phyloP scores from a whole-genome alignment of 1,140 invertebrate species.

The Chymomyza costata region DNA sequence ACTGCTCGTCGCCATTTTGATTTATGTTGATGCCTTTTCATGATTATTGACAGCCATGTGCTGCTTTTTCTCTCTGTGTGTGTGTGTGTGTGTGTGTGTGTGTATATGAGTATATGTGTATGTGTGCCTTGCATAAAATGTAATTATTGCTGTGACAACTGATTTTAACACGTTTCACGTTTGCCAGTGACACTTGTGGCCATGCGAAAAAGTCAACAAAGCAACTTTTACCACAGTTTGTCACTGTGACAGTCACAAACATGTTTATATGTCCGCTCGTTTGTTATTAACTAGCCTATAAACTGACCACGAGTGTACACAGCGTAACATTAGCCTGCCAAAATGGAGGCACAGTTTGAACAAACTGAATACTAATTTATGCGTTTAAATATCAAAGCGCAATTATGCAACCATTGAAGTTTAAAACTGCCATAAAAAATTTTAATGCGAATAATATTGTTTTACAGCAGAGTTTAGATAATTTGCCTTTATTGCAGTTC shows the following conservation, averaged over 20 bases:
- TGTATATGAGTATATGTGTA: background rate
- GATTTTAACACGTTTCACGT: conserved; percentile 20
- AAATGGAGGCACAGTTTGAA: too few species aligned
- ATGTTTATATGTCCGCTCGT: conserved; percentile 23
- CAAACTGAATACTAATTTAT: too few species aligned
- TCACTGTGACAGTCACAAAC: conserved; percentile 11
- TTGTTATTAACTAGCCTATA: conserved; percentile 39
- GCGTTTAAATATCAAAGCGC: too few species aligned
- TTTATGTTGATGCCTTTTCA: conserved; percentile 30
- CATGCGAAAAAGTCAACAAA: too few species aligned
- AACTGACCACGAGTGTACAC: too few species aligned
- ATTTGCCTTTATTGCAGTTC: too few species aligned
- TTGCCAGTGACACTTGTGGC: background rate
- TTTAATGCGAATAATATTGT: too few species aligned
- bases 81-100: background rate
- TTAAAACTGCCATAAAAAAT: too few species aligned
- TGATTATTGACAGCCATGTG: conserved; percentile 30
- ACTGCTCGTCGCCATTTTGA: conserved; percentile 20
- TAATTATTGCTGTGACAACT: conserved; percentile 38
- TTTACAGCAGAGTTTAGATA: too few species aligned
- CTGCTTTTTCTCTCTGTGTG: conserved; percentile 4
- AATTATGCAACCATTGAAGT: too few species aligned
- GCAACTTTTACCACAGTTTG: background rate
- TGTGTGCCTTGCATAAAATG: conserved; percentile 17
- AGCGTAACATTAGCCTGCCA: too few species aligned